These are phyloP conservation scores for Lochmaea capreae DNA, from an alignment of 2,888 invertebrate species.

Conservation along the genomic window DNA sequence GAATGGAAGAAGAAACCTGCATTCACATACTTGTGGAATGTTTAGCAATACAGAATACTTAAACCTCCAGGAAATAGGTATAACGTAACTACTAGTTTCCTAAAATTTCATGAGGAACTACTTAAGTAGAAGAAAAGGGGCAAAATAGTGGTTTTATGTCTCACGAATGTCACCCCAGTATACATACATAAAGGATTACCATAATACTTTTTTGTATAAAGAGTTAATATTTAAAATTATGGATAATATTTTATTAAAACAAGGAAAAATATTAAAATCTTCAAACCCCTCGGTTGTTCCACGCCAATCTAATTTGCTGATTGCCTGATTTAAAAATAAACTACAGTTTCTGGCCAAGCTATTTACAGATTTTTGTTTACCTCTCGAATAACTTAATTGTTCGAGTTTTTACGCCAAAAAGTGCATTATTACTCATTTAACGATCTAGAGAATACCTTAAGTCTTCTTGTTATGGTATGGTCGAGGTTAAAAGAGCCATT, in stretches of 20 bases:
- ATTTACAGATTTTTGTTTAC: slow-evolving; percentile 50
- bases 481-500: slow-evolving; percentile 48
- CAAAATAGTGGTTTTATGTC: too few relatives aligned
- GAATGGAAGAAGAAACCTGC: too few relatives aligned
- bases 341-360: slow-evolving; percentile 43
- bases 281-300: neutral
- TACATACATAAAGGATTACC: too few relatives aligned
- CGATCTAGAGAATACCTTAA: slow-evolving; percentile 28
- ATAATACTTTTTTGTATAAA: too few relatives aligned
- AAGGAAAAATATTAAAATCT: neutral
- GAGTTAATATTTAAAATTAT: too few relatives aligned
- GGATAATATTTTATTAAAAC: neutral
- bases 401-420: slow-evolving; percentile 34
- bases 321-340: slow-evolving; percentile 45
- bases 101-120: too few relatives aligned
- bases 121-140: too few relatives aligned
- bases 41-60: too few relatives aligned
- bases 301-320: slow-evolving; percentile 29
- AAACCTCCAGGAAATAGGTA: too few relatives aligned
- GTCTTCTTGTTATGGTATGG: slow-evolving; percentile 43
- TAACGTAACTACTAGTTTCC: too few relatives aligned
- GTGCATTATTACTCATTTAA: slow-evolving; percentile 32
- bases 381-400: slow-evolving; percentile 38
- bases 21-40: too few relatives aligned
- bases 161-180: too few relatives aligned